Evolutionary conservation across 2,797 vertebrate species (phyloP).

Genomic region (Leptatherina wallacei): DNA sequence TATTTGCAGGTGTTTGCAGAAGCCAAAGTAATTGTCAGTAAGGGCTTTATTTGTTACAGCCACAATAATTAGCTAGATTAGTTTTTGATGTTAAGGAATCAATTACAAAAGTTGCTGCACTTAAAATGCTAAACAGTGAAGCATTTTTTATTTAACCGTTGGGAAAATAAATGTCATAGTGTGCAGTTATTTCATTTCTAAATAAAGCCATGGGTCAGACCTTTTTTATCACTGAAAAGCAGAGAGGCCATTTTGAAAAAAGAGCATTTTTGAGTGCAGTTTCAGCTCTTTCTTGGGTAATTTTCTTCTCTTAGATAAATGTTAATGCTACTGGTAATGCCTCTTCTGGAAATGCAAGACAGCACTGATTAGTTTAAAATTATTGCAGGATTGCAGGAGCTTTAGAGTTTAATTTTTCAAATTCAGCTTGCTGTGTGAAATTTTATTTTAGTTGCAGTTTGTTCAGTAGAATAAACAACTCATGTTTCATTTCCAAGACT

Average conservation of each 20-base stretch:
- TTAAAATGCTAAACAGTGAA: constrained; percentile 11
- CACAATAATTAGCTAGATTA: constrained; percentile 37
- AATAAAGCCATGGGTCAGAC: constrained; percentile 7
- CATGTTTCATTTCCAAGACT: not conserved
- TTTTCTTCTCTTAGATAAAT: constrained; percentile 37
- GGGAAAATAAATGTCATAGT: not conserved
- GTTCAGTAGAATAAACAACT: not conserved
- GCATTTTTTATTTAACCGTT: constrained; percentile 8
- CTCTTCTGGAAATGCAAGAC: constrained; percentile 30
- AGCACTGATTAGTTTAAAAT: constrained; percentile 32
- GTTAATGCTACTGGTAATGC: constrained; percentile 21
- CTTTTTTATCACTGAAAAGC: constrained; percentile 26
- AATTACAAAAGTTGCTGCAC: constrained; percentile 8
- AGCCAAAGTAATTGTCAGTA: constrained; percentile 35
- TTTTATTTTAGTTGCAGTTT: constrained; percentile 1
- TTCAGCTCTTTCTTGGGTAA: constrained; percentile 19
- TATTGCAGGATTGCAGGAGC: constrained; percentile 16
- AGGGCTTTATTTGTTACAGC: constrained; percentile 45
- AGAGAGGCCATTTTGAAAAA: constrained; percentile 21
- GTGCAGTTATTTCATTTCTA: constrained; percentile 25
- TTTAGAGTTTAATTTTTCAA: constrained; percentile 15
- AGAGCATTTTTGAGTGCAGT: constrained; percentile 2
- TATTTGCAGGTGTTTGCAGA: not conserved
- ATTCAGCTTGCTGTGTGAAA: not conserved
- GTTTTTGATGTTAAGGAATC: constrained; percentile 28